Percentiles rank a stretch among this genome's conserved stretches.
phyloP scores from a whole-genome alignment of 2,113 vertebrate genomes.

The Pseudopodoces humilis region DNA sequence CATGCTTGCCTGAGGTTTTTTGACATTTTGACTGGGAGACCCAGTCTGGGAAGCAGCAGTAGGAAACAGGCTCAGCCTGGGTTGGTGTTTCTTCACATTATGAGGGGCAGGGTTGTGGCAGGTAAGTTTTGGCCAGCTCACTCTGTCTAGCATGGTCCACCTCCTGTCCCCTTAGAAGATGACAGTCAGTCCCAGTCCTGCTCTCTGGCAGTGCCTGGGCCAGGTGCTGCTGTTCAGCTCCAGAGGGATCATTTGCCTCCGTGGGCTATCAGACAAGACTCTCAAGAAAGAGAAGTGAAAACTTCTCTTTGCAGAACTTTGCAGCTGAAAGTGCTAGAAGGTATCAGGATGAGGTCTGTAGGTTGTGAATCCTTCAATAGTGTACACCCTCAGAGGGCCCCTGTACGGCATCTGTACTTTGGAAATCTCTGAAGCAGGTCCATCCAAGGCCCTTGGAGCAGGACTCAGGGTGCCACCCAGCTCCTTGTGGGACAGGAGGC shows the following conservation, averaged over 20 bases:
- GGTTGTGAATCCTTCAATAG: not conserved
- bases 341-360: not conserved
- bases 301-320: not conserved
- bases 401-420: not conserved
- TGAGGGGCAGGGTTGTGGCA: not conserved
- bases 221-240: not conserved
- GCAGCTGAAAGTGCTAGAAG: not conserved
- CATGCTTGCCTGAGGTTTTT: rapidly evolving
- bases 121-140: not conserved
- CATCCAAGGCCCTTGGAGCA: not conserved
- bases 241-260: rapidly evolving
- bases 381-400: rapidly evolving
- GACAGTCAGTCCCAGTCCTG: not conserved
- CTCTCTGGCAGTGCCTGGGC: not conserved
- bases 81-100: not conserved
- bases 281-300: not conserved
- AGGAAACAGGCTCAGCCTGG: not conserved
- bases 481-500: not conserved
- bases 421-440: not conserved
- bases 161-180: not conserved
- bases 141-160: rapidly evolving
- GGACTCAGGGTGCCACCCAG: not conserved
- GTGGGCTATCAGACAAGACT: not conserved
- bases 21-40: not conserved
- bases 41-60: not conserved